A percentile compares a stretch with the other conserved stretches of the same genome.
phyloP scores from a whole-genome alignment of 1,140 invertebrate genomes.

The Drosophila aff. region DNA sequence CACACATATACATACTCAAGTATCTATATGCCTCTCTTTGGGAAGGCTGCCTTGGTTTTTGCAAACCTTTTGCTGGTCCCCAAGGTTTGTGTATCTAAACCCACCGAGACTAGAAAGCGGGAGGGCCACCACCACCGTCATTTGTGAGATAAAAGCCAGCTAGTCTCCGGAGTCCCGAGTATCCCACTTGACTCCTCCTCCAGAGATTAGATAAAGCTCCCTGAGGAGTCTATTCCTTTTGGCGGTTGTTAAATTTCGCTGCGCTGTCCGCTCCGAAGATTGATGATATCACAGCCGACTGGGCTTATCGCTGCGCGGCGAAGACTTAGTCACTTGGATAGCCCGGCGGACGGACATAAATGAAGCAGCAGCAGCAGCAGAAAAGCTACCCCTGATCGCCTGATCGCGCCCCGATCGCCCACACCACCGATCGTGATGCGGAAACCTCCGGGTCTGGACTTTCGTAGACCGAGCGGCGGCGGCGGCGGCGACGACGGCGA shows the following conservation, averaged over 20 bases:
- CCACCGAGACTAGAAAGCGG: conserved; percentile 12
- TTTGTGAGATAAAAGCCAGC: conserved; percentile 20
- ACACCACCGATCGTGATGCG: conserved; percentile 35
- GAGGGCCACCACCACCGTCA: conserved; percentile 6
- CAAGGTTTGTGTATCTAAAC: conserved; percentile 34
- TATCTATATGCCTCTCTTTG: neutral
- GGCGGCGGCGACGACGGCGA: conserved; percentile 14
- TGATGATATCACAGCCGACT: conserved; percentile 24
- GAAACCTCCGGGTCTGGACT: conserved; percentile 39
- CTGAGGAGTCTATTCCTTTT: neutral
- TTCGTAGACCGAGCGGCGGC: conserved; percentile 40
- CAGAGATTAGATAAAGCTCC: conserved; percentile 16
- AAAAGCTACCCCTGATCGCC: conserved; percentile 30
- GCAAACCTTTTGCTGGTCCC: conserved; percentile 19
- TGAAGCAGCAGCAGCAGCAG: neutral
- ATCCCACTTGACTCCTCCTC: neutral
- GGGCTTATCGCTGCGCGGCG: conserved; percentile 22
- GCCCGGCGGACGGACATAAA: conserved; percentile 9
- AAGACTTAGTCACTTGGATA: conserved; percentile 39
- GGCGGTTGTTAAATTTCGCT: neutral
- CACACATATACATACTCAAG: neutral
- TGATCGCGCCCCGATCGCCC: conserved; percentile 26
- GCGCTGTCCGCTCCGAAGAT: conserved; percentile 1
- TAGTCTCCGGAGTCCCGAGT: neutral
- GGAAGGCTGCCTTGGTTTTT: conserved; percentile 7